Conservation (phyloP, 2,113 vertebrate species). For the Ondatra zibethicus region DNA sequence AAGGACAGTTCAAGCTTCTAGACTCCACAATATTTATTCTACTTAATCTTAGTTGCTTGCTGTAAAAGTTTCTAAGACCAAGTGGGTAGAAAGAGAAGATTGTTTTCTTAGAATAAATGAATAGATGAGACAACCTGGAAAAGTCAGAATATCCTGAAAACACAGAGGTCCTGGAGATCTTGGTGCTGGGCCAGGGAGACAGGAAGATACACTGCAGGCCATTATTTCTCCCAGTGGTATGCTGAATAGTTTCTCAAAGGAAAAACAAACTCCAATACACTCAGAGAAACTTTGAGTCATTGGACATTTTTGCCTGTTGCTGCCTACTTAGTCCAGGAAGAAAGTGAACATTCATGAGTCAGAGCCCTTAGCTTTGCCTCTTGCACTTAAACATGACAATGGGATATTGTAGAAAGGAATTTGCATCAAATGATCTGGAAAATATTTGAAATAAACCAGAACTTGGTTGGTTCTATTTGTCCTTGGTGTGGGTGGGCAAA, state of each 20-base stretch:
- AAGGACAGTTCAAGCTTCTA: background rate
- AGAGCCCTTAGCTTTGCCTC: constrained; percentile 78
- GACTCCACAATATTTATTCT: background rate
- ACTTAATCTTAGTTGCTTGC: constrained; percentile 28
- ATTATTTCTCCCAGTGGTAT: constrained; percentile 44
- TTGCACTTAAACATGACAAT: constrained; percentile 86
- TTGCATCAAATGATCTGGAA: constrained; percentile 89
- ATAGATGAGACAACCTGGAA: background rate
- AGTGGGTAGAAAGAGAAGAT: background rate
- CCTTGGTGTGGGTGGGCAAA: constrained; percentile 62
- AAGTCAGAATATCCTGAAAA: background rate
- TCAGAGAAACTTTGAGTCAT: constrained; percentile 88
- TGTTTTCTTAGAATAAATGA: constrained; percentile 2
- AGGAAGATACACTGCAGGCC: background rate
- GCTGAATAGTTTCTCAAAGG: constrained; percentile 21
- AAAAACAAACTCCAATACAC: constrained; percentile 63
- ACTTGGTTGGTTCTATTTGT: constrained; percentile 63
- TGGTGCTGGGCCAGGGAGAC: constrained; percentile 34
- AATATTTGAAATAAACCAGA: constrained; percentile 88
- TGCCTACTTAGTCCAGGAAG: constrained; percentile 86
- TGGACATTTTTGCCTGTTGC: constrained; percentile 83
- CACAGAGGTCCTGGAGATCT: background rate
- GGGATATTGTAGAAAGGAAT: constrained; percentile 87
- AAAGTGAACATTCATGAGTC: constrained; percentile 91
- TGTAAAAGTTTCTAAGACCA: constrained; percentile 40